Evolutionary conservation across 2,113 vertebrate species (phyloP).

Genomic region (Oryzias celebensis): DNA sequence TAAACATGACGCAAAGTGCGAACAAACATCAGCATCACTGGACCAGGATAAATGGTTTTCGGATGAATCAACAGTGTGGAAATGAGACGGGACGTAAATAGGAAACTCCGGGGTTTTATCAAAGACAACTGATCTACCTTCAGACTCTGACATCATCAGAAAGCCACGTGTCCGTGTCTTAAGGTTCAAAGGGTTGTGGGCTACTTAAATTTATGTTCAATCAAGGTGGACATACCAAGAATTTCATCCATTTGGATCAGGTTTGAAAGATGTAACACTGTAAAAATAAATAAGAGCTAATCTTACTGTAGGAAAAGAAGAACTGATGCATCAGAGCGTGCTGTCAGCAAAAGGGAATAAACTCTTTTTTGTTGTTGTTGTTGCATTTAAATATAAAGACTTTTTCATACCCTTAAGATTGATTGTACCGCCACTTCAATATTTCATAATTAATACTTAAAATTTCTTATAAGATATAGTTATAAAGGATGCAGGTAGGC

Average conservation of each 20-base stretch:
- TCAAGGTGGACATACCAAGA: neutral
- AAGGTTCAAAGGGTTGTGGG: no score
- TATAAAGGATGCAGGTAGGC: slow-evolving; percentile 29
- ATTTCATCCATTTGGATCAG: slow-evolving; percentile 12
- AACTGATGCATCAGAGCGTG: slow-evolving; percentile 35
- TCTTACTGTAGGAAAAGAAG: slow-evolving; percentile 30
- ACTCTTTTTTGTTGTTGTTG: slow-evolving; percentile 3
- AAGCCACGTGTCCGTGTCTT: no score
- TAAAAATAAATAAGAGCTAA: slow-evolving; percentile 8
- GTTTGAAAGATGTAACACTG: slow-evolving; percentile 8
- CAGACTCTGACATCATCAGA: no score
- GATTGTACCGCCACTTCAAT: slow-evolving; percentile 75
- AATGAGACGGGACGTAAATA: slow-evolving; percentile 36
- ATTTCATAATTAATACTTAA: slow-evolving; percentile 42
- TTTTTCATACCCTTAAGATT: slow-evolving; percentile 48
- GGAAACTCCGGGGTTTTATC: slow-evolving; percentile 4
- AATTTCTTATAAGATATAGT: slow-evolving; percentile 39
- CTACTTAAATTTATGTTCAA: no score
- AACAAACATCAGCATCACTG: slow-evolving; percentile 18
- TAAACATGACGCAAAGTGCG: slow-evolving; percentile 22
- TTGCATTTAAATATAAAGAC: slow-evolving; percentile 57
- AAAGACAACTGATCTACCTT: neutral
- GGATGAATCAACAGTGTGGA: slow-evolving; percentile 34
- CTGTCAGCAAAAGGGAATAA: slow-evolving; percentile 30
- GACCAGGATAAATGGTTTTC: slow-evolving; percentile 20